Conservation (phyloP, 2,888 invertebrate species). For the Liposcelis brunnea region DNA sequence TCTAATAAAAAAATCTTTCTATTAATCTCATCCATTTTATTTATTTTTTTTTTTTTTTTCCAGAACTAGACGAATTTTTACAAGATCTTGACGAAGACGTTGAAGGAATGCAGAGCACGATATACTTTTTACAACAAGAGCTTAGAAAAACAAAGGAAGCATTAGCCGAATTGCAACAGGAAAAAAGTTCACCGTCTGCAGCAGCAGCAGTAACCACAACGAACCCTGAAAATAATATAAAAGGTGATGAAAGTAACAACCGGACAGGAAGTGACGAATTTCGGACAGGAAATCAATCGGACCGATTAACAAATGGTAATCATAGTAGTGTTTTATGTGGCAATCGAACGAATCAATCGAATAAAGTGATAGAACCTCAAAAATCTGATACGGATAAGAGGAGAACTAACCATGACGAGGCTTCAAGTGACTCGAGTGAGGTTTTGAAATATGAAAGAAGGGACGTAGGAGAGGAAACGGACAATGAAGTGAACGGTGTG, state of each 20-base stretch:
- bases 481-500: constrained; percentile 18
- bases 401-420: constrained; percentile 21
- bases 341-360: constrained; percentile 14
- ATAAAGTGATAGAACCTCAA: too few species aligned
- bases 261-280: background rate
- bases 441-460: constrained; percentile 21
- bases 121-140: constrained; percentile 84
- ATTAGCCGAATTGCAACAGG: constrained; percentile 43
- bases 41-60: constrained; percentile 16
- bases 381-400: constrained; percentile 15
- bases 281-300: background rate
- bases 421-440: constrained; percentile 28
- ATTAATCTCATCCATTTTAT: too few species aligned
- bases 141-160: constrained; percentile 65
- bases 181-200: constrained; percentile 14
- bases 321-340: background rate
- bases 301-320: background rate
- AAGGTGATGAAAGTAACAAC: constrained; percentile 8
- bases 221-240: constrained; percentile 8
- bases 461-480: background rate
- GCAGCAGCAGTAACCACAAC: constrained; percentile 8
- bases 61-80: constrained; percentile 88
- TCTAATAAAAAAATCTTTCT: too few species aligned
- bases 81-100: constrained; percentile 94
- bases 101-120: constrained; percentile 97